Evolutionary conservation across 2,797 vertebrate genomes (phyloP).

Genomic region (Coluber constrictor): DNA sequence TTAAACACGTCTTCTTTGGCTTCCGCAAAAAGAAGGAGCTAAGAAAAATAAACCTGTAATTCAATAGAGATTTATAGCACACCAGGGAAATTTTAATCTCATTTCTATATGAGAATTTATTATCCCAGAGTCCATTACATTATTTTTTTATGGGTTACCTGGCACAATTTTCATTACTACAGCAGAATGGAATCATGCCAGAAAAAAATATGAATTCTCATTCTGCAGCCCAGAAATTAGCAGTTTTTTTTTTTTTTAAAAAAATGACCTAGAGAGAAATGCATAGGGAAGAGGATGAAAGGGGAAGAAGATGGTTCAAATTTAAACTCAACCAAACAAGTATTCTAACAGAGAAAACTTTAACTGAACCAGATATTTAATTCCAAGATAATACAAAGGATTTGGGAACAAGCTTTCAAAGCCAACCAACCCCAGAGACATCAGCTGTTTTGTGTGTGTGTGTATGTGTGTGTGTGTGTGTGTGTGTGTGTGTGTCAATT

Average conservation of each 20-base stretch:
- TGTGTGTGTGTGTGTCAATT: background rate
- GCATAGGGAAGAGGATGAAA: background rate
- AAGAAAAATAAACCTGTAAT: background rate
- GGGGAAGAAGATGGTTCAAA: background rate
- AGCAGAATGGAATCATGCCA: background rate
- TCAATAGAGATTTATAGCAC: background rate
- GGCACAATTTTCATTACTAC: conserved; percentile 9
- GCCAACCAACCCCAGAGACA: background rate
- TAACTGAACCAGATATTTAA: background rate
- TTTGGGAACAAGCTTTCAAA: background rate
- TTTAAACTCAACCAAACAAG: background rate
- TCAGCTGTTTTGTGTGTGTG: background rate
- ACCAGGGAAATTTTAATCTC: background rate
- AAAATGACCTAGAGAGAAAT: too few relatives aligned
- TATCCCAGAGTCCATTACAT: background rate
- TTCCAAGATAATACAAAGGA: background rate
- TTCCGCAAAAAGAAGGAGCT: background rate
- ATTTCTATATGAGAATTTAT: background rate
- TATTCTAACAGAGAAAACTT: background rate
- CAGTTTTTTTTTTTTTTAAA: background rate
- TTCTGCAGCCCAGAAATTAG: background rate
- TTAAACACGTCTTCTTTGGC: background rate
- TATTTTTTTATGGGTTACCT: background rate
- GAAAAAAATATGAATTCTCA: background rate
- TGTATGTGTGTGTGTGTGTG: background rate